phyloP scores from a whole-genome alignment of 2,888 invertebrate species.

The Euphydryas editha region DNA sequence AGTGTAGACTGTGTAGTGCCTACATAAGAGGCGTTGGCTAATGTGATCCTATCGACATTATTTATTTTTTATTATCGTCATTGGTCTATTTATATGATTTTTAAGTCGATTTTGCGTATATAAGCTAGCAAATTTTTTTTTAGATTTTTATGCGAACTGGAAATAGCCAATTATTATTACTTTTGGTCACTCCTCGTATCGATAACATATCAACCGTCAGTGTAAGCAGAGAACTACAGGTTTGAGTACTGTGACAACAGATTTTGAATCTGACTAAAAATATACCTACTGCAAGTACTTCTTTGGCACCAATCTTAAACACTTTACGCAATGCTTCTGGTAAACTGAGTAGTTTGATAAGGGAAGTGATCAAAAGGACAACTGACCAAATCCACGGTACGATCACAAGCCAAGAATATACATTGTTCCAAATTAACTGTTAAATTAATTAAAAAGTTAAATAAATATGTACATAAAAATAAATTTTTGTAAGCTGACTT shows the following conservation, averaged over 20 bases:
- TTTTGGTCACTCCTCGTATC: too few relatives aligned
- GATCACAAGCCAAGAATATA: conserved; percentile 56
- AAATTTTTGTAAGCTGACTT: too few relatives aligned
- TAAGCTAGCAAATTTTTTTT: too few relatives aligned
- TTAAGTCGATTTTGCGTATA: too few relatives aligned
- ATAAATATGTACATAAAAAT: neutral
- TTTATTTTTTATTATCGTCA: too few relatives aligned
- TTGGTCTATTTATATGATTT: too few relatives aligned
- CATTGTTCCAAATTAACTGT: conserved; percentile 71
- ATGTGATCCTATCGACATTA: too few relatives aligned
- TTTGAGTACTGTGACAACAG: neutral
- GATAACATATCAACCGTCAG: too few relatives aligned
- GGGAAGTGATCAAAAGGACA: conserved; percentile 51
- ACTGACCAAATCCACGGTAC: conserved; percentile 65
- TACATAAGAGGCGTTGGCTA: too few relatives aligned
- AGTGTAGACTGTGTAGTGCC: too few relatives aligned
- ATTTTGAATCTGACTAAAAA: neutral
- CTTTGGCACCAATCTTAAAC: conserved; percentile 58
- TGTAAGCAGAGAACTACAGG: neutral
- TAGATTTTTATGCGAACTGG: too few relatives aligned
- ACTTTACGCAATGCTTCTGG: conserved; percentile 51
- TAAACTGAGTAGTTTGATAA: conserved; percentile 47
- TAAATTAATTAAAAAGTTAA: conserved; percentile 33
- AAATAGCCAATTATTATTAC: too few relatives aligned
- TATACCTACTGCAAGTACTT: conserved; percentile 59